Evolutionary conservation across 1,140 invertebrate species (phyloP), one percentile per base, ranked within the genome.

Genomic region (Yoshiicerus persimilis): DNA sequence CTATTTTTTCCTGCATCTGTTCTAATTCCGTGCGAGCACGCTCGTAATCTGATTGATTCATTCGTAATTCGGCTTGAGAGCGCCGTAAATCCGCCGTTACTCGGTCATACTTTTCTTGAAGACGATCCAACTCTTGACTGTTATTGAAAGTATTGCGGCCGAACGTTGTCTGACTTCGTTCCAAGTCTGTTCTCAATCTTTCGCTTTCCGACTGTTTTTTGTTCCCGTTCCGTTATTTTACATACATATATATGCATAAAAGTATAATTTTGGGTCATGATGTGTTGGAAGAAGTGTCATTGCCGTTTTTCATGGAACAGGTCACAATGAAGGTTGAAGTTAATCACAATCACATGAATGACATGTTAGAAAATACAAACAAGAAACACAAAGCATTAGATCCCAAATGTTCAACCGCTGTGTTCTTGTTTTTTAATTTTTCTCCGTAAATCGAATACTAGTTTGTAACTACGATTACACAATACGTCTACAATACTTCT

Each of bases 41-140:
- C 91, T 98, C 97, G 89, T 96, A 96, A 91, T 98, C 97, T 10
- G 96, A 96, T 92, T 96, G 96, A 87, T 96, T 97, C 86, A 96
- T 97, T 92, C 96, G 95, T 89, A 96, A 94, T 89, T 94, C 93
- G n/a, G 93, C 93, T 89, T 94, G 93, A 36, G 96, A 96, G 91
- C 97, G 94, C 91, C 97, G 94, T 87, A 98, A 93, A 90, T 98
- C 97, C 41, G 96, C 94, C 10, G 96, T 94, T 0, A 95, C 94
- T 91, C 97, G 97, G 91, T 98, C 97, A 47, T 96, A 95, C 84
- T 96, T 95, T 92, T 98, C 97, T 93, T 97, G 96, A 87, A 97
- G 94, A 77, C 96, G 94, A 90, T 97, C 96, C 88, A 97, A 93
- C 91, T 97, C 96, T 92, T 96, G 95, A 38, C 95, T 92, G 38